phyloP scores from a whole-genome alignment of 2,797 vertebrate species.

The Chrysocyon brachyurus region DNA sequence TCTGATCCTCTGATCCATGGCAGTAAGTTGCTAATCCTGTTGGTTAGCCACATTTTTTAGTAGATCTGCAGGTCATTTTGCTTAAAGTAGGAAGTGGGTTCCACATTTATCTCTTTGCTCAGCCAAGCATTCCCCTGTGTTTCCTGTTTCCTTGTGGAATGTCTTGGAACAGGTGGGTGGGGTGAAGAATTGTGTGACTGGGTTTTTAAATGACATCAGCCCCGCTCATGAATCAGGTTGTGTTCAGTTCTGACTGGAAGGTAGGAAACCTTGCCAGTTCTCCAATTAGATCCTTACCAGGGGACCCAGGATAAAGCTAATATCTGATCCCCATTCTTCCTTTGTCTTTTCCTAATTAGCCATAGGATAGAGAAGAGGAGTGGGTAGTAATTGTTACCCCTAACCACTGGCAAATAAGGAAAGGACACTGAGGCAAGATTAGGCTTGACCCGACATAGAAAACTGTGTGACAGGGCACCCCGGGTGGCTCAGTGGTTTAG shows the following conservation, averaged over 20 bases:
- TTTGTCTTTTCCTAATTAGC: constrained; percentile 21
- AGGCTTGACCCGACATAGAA: neutral
- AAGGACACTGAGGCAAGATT: neutral
- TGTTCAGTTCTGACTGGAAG: neutral
- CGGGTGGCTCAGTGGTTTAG: no score
- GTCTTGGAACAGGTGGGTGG: neutral
- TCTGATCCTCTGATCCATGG: neutral
- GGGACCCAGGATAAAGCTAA: neutral
- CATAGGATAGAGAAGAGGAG: neutral
- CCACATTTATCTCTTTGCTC: neutral
- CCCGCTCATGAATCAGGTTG: neutral
- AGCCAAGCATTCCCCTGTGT: neutral
- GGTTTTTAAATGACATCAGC: neutral
- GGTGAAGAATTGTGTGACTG: neutral
- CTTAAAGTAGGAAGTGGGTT: constrained; percentile 12
- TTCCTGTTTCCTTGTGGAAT: constrained; percentile 11
- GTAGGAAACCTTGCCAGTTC: neutral
- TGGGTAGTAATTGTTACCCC: neutral
- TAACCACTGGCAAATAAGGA: neutral
- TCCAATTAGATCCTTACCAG: neutral
- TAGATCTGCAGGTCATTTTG: constrained; percentile 12
- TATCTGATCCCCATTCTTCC: neutral
- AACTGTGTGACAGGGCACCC: neutral
- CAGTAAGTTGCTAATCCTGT: neutral
- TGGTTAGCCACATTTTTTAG: neutral